Conservation (phyloP, 2,113 vertebrate species). For the Megaptera novaeangliae region DNA sequence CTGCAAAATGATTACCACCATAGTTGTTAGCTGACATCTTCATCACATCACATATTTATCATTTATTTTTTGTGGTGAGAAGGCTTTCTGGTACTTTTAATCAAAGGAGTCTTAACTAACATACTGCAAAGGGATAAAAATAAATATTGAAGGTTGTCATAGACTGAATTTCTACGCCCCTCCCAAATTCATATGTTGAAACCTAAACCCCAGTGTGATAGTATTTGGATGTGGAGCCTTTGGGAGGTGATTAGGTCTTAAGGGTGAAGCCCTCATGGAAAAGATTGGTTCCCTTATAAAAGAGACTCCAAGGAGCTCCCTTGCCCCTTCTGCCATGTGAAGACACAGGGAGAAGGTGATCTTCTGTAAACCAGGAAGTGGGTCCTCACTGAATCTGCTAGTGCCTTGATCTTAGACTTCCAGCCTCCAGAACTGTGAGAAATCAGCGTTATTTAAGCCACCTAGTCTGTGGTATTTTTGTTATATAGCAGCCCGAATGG, state of each 20-base stretch:
- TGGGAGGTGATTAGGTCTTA: not conserved
- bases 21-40: not conserved
- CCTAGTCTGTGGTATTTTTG: not conserved
- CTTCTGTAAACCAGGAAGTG: not conserved
- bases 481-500: not conserved
- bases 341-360: not conserved
- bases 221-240: not conserved
- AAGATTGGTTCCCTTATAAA: not conserved
- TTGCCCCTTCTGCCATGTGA: not conserved
- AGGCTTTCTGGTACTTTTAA: slow-evolving; percentile 6
- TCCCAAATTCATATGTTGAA: not conserved
- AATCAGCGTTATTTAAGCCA: not conserved
- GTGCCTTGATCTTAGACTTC: not conserved
- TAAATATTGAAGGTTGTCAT: not conserved
- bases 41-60: not conserved
- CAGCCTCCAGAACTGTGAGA: not conserved
- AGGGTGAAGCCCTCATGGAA: not conserved
- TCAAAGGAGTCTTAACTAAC: not conserved
- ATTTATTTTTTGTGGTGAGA: not conserved
- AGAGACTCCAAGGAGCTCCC: not conserved
- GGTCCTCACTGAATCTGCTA: not conserved
- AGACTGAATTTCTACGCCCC: not conserved
- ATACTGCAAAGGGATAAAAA: not conserved
- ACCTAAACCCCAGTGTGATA: not conserved
- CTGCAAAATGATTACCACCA: not conserved